These are phyloP conservation scores for Phataginus tetradactyla DNA, from an alignment of 2,797 vertebrate species.

Conservation along the genomic window DNA sequence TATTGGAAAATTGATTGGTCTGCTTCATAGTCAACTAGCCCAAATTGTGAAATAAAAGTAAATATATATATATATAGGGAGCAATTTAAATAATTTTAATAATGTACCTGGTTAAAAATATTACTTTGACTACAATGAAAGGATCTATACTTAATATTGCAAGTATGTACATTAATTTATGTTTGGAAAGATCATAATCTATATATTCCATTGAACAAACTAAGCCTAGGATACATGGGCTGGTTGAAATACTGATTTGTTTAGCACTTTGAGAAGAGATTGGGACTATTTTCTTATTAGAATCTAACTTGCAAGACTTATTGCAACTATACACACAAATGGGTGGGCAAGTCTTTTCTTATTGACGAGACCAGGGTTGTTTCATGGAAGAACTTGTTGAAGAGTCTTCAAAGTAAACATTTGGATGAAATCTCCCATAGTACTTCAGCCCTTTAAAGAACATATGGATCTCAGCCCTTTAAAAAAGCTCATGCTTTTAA, in stretches of 20 bases:
- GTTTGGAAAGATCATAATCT: not conserved
- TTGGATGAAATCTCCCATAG: not conserved
- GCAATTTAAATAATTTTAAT: conserved; percentile 7
- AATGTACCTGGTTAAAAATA: not conserved
- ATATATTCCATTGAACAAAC: not conserved
- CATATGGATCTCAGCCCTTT: not conserved
- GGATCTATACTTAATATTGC: not conserved
- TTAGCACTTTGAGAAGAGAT: not conserved
- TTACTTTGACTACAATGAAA: not conserved
- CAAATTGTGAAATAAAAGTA: conserved; percentile 59
- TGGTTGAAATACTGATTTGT: not conserved
- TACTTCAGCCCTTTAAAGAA: no score
- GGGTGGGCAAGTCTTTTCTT: not conserved
- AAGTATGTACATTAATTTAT: not conserved
- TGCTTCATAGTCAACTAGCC: conserved; percentile 43
- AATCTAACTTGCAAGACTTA: not conserved
- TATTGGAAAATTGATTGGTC: conserved; percentile 76
- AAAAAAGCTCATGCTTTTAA: not conserved
- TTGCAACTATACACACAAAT: not conserved
- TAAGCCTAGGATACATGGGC: not conserved
- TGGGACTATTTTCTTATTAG: not conserved
- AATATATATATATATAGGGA: not conserved
- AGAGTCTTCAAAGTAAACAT: not conserved
- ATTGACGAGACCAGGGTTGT: not conserved
- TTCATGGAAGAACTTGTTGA: not conserved